A percentile compares a stretch with the other conserved stretches of the same genome.
These are phyloP conservation scores for Channallabes apus DNA, from an alignment of 2,797 vertebrate species.

Conservation along the genomic window DNA sequence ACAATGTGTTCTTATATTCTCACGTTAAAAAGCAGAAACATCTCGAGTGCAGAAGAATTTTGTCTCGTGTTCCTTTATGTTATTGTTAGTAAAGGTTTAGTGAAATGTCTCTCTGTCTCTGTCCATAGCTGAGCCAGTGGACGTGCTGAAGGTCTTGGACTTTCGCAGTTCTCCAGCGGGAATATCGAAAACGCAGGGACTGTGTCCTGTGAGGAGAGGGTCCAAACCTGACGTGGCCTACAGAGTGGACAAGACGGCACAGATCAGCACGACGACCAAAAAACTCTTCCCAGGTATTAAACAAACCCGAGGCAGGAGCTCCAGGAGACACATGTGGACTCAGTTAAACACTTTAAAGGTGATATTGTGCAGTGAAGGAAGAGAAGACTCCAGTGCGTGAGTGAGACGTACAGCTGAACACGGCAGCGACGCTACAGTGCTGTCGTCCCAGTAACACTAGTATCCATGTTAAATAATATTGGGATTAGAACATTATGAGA, in stretches of 20 bases:
- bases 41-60: background rate
- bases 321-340: background rate
- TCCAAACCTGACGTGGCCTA: constrained; percentile 90
- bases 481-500: background rate
- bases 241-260: constrained; percentile 85
- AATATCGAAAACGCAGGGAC: constrained; percentile 87
- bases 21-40: background rate
- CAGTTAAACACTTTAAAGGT: background rate
- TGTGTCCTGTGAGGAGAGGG: constrained; percentile 89
- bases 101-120: background rate
- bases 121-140: constrained; percentile 86
- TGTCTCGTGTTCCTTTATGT: background rate
- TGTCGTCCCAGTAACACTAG: background rate
- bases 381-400: background rate
- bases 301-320: background rate
- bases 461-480: background rate
- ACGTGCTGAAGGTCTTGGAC: constrained; percentile 92
- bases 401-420: background rate
- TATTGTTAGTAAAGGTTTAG: background rate
- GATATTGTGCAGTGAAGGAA: background rate
- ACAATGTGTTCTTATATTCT: background rate
- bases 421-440: background rate
- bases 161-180: constrained; percentile 93
- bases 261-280: constrained; percentile 92
- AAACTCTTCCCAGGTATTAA: constrained; percentile 91